Conservation (phyloP, 2,797 vertebrate genomes). For the Myotis planiceps region DNA sequence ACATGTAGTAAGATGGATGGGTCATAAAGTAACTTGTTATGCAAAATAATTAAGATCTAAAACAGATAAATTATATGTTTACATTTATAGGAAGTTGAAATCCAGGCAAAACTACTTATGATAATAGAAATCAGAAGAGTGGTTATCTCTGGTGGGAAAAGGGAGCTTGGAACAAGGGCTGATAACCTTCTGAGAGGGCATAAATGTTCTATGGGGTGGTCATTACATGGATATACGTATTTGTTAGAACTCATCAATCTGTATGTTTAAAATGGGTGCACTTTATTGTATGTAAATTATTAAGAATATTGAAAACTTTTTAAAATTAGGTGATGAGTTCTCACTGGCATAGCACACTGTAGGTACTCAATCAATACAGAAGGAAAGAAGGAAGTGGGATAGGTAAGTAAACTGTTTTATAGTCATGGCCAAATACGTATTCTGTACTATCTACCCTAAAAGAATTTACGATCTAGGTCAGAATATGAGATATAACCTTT, state of each 20-base stretch:
- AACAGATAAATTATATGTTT: neutral
- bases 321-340: neutral
- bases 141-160: neutral
- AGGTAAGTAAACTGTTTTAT: neutral
- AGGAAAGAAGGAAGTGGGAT: neutral
- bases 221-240: neutral
- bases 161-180: neutral
- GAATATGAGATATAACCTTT: neutral
- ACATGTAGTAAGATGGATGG: neutral
- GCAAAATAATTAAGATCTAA: neutral
- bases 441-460: neutral
- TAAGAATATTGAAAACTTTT: neutral
- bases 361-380: neutral
- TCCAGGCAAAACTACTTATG: neutral
- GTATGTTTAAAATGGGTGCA: neutral
- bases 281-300: neutral
- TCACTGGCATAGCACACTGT: neutral
- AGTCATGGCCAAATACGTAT: neutral
- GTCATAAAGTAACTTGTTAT: neutral
- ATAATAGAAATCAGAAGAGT: neutral
- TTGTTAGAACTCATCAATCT: neutral
- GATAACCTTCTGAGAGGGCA: neutral
- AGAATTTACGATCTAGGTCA: neutral
- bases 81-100: conserved; percentile 19
- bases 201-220: neutral